Evolutionary conservation across 1,140 invertebrate species (phyloP), one percentile per base, ranked within the genome.

Genomic region (Micrasema minimum): DNA sequence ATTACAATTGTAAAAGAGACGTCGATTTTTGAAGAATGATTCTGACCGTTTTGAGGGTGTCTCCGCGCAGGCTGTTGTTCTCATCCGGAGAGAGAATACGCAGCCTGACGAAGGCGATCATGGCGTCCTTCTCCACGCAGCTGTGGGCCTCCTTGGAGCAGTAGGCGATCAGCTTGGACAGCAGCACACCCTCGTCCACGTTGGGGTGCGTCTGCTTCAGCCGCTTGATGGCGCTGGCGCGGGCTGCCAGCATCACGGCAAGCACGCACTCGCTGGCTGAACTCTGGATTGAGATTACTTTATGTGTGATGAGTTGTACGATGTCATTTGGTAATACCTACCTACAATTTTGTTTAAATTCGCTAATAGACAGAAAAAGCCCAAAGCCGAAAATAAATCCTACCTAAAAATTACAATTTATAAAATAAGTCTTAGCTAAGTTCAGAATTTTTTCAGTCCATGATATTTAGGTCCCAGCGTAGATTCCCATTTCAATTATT

Each of bases 41-140:
- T 31, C 26, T 31, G 79, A 93, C 92, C 83, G 92, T 88, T 78
- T 87, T 87, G 31, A 99, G 82, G 11, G 93, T 96, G 51, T 92
- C 88, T 9, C 97, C 98, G 67, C 97, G 88, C 10, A 99, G 86
- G 12, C 93, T 91, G 77, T 93, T 96, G 71, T 96, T 92, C 66
- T 96, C 93, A 81, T 99, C 98, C 0, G 97, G 95, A 79, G 99
- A 97, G 26, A 99, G 85, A 78, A 99, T 98, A 69, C 97, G 86
- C 66, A 99, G 85, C 80, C 99, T 99, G 0, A 99, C 97, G 79
- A 99, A 97, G 75, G 92, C 93, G 75, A 99, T 99, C 96, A 99
- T 99, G 0, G 97, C 98, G 11, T 96, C 96, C 81, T 99, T 99
- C 85, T 99, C 98, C 7, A 99, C 97, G 80, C 96, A 99, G n/a